Base-by-base conservation (phyloP, 2,797 vertebrate genomes). In the Ambastaia sidthimunki region DNA sequence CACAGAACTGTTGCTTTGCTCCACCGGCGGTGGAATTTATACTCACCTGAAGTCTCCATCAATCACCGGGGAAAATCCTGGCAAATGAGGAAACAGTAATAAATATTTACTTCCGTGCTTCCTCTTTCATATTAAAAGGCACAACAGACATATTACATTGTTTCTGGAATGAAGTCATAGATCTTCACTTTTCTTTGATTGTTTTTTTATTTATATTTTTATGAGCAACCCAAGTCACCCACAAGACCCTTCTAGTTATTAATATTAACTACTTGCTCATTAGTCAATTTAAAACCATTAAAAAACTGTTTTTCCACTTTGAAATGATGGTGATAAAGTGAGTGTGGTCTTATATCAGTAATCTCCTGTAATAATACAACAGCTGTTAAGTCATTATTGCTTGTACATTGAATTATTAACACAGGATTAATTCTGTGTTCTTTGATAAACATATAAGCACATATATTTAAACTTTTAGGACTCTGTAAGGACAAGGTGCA, bases 31-130 rank as follows among this genome's bases (percentile, higher is more conserved):
- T 2, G 15, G 19, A 6, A 48, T 74, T 44, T 76, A 47, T 73
- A 73, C 54, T 37, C 18, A 77, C 72, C 63, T 80, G 48, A 3
- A 13, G 47, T 71, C 11, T 25, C 48, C 28, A 59, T 68, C 44
- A 72, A 31, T 41, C 52, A n/a, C 73, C 16, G 37, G 84, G 84
- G 82, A 73, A 85, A 83, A 76, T 54, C 84, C 90, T 31, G 80
- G 15, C 7, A 74, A 71, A 89, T 67, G 86, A 91, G 91, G 89
- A 91, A 91, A 87, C 86, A 82, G 81, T 86, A 89, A 90, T 4
- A 52, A 59, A 80, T 76, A 67, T 84, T 87, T 70, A 80, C 57
- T 80, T 86, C 31, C 48, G 2, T 48, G 21, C 84, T 85, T 89
- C 88, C 87, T 85, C 83, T 87, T 86, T 82, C 74, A 74, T 5